Percentiles rank a stretch among this genome's conserved stretches.
Evolutionary conservation across 1,140 invertebrate genomes (phyloP).

Genomic region (Drosophila burlai): DNA sequence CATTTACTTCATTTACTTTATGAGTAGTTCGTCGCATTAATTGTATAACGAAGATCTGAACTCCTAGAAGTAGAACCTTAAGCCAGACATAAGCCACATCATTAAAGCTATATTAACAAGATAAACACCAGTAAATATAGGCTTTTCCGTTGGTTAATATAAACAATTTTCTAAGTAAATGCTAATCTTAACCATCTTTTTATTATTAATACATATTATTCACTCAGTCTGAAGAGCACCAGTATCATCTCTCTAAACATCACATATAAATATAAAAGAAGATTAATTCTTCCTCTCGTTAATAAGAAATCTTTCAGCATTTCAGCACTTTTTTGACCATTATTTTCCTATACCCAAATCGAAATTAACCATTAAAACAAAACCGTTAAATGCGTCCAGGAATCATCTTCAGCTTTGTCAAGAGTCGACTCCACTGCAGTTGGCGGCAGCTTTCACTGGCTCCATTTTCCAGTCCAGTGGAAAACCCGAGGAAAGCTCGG

Average conservation of each 20-base stretch:
- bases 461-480: conserved; percentile 32
- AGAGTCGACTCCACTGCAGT: conserved; percentile 10
- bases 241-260: background rate
- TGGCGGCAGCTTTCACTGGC: conserved; percentile 11
- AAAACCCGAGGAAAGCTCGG: conserved; percentile 39
- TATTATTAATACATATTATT: background rate
- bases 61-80: too few species aligned
- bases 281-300: background rate
- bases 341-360: background rate
- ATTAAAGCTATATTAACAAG: too few species aligned
- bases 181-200: too few species aligned
- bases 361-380: background rate
- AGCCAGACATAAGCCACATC: too few species aligned
- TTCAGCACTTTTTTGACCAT: background rate
- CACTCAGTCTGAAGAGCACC: background rate
- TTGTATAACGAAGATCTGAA: too few species aligned
- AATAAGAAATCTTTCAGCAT: background rate
- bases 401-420: background rate
- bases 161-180: too few species aligned
- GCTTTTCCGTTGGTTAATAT: too few species aligned
- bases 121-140: too few species aligned
- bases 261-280: background rate
- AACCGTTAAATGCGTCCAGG: conserved; percentile 1
- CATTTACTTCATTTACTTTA: too few species aligned
- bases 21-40: too few species aligned